Percentiles rank a stretch among this genome's conserved stretches.
Evolutionary conservation across 2,888 invertebrate species (phyloP).

Genomic region (Liodrosophila aerea): DNA sequence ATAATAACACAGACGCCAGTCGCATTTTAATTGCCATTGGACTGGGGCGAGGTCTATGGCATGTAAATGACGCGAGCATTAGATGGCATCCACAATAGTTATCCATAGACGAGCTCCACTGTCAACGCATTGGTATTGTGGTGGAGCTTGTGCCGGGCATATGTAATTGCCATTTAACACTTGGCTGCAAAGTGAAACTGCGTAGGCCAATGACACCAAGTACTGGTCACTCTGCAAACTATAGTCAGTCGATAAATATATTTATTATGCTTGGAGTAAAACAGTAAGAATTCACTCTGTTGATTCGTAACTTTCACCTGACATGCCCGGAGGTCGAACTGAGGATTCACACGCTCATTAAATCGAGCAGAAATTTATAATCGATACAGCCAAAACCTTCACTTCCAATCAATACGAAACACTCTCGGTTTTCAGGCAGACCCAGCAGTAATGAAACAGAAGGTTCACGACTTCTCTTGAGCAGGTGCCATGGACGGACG

Average conservation of each 20-base stretch:
- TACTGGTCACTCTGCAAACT: constrained; percentile 1
- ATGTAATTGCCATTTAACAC: constrained; percentile 69
- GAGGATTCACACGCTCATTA: constrained; percentile 70
- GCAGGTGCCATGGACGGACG: constrained; percentile 30
- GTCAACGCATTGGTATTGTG: constrained; percentile 18
- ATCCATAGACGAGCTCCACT: constrained; percentile 15
- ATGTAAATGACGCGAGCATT: constrained; percentile 64
- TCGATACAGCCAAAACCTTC: constrained; percentile 28
- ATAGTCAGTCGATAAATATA: constrained; percentile 42
- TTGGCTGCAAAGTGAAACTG: constrained; percentile 67
- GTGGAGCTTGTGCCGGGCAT: constrained; percentile 64
- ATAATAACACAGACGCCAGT: constrained; percentile 47
- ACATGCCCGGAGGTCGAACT: constrained; percentile 40
- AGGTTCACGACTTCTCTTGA: constrained; percentile 14
- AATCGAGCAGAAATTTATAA: constrained; percentile 39
- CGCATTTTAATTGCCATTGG: constrained; percentile 65
- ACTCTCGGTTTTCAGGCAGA: constrained; percentile 61
- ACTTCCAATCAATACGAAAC: constrained; percentile 56
- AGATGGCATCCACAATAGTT: constrained; percentile 25
- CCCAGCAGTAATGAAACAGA: not conserved
- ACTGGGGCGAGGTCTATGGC: constrained; percentile 70
- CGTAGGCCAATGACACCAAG: constrained; percentile 69
- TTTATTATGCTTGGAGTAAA: constrained; percentile 42
- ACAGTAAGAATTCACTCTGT: constrained; percentile 12
- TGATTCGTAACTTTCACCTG: constrained; percentile 62